Percentiles rank a stretch among this genome's conserved stretches.
Evolutionary conservation across 2,888 invertebrate genomes (phyloP).

Genomic region (Agrotis segetum): DNA sequence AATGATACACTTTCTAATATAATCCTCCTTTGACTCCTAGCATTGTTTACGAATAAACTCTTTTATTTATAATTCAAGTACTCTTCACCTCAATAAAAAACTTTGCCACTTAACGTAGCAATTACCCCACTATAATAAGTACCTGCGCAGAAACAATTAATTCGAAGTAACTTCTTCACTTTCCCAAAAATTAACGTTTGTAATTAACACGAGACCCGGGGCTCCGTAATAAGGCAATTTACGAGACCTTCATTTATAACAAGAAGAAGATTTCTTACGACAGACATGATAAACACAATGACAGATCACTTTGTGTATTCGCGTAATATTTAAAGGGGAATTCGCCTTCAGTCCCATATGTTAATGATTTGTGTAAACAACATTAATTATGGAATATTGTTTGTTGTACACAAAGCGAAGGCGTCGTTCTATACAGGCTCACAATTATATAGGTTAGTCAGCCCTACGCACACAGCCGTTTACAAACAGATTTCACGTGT

Average conservation of each 20-base stretch:
- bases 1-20: too few species aligned
- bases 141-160: conserved; percentile 42
- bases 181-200: conserved; percentile 45
- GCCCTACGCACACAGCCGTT: conserved; percentile 57
- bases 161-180: conserved; percentile 50
- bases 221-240: conserved; percentile 44
- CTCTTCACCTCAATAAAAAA: conserved; percentile 7
- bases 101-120: conserved; percentile 19
- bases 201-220: conserved; percentile 42
- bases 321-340: conserved; percentile 21
- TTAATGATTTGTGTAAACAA: conserved; percentile 44
- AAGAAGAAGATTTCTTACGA: conserved; percentile 41
- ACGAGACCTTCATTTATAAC: conserved; percentile 40
- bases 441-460: conserved; percentile 39
- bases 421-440: conserved; percentile 13
- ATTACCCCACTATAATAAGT: conserved; percentile 45
- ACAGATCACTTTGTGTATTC: conserved; percentile 36
- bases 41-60: too few species aligned
- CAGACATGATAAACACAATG: conserved; percentile 30
- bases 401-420: conserved; percentile 34
- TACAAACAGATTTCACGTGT: conserved; percentile 73
- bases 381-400: conserved; percentile 48
- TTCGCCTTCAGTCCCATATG: conserved; percentile 19
- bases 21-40: too few species aligned
- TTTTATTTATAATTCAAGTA: conserved; percentile 6